Base-by-base conservation (phyloP, 2,888 invertebrate species). In the Formica aserva region DNA sequence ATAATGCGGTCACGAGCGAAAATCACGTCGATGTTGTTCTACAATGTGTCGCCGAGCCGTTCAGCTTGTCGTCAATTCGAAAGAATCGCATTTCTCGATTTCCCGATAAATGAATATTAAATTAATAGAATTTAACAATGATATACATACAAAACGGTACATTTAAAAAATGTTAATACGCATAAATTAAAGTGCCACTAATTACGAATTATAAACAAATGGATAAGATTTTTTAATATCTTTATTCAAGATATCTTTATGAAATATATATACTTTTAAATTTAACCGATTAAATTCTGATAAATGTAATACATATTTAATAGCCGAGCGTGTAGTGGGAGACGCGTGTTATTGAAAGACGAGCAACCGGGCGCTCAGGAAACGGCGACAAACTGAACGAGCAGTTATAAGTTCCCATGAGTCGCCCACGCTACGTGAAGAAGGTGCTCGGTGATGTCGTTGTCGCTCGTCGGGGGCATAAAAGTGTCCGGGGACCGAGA, bases 391-490 rank as follows among this genome's bases (percentile, higher is more conserved):
- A 75, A 78, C 45, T 29, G 66, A 62, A 71, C 85, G 87, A 55
- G 85, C 83, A 83, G 89, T 84, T 85, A 89, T 88, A 91, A 90
- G 89, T 92, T 92, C 92, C 91, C 92, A 92, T 91, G 91, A 86
- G 86, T 91, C 93, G 92, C 93, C 93, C 92, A 93, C 93, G 92
- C 91, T 78, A 69, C 71, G 86, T 57, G 85, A 85, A 86, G 92
- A 92, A 92, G 92, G 91, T 91, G 92, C 92, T 90, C 90, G 91
- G 88, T 91, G 92, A 92, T 92, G 92, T 94, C 93, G 93, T 92
- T 91, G 92, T 93, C 92, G 93, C 92, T 93, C 91, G 92, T 91
- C 92, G 92, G 92, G 91, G 91, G 93, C 93, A 93, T 94, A 94
- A 94, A 94, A 93, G 93, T 93, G 93, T 93, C 94, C 86, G 69